phyloP scores from a whole-genome alignment of 2,888 invertebrate genomes.

The Stegana nigrithorax region DNA sequence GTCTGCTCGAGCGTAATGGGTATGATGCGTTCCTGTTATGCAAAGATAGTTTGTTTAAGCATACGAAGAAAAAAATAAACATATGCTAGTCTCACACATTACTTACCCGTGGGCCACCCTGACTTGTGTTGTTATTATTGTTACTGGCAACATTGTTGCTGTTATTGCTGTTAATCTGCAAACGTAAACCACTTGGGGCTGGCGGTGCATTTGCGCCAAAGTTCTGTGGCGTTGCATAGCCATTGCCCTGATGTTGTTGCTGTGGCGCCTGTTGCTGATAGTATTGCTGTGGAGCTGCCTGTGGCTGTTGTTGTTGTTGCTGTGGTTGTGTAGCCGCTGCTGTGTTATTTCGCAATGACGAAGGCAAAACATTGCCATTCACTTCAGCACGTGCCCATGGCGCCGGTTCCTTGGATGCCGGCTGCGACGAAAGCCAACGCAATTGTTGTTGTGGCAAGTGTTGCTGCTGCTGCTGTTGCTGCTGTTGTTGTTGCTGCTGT shows the following conservation, averaged over 20 bases:
- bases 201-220: slow-evolving; percentile 54
- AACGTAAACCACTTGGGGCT: slow-evolving; percentile 49
- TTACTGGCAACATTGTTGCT: too few relatives aligned
- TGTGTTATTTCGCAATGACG: slow-evolving; percentile 65
- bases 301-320: slow-evolving; percentile 58
- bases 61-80: not conserved
- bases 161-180: slow-evolving; percentile 60
- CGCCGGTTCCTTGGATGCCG: slow-evolving; percentile 57
- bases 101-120: slow-evolving; percentile 56
- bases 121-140: slow-evolving; percentile 40
- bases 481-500: slow-evolving; percentile 70
- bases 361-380: slow-evolving; percentile 62
- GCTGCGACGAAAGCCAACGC: slow-evolving; percentile 62
- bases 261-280: slow-evolving; percentile 42
- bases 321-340: slow-evolving; percentile 64
- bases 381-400: slow-evolving; percentile 65
- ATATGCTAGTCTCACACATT: not conserved
- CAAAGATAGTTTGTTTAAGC: not conserved
- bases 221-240: slow-evolving; percentile 41
- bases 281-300: slow-evolving; percentile 24
- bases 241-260: slow-evolving; percentile 42
- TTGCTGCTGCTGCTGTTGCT: slow-evolving; percentile 43
- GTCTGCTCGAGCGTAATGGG: slow-evolving; percentile 68
- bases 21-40: slow-evolving; percentile 65
- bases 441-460: slow-evolving; percentile 54